Evolutionary conservation across 2,113 vertebrate genomes (phyloP), one percentile per base, ranked within the genome.

Genomic region (Symphodus melops): DNA sequence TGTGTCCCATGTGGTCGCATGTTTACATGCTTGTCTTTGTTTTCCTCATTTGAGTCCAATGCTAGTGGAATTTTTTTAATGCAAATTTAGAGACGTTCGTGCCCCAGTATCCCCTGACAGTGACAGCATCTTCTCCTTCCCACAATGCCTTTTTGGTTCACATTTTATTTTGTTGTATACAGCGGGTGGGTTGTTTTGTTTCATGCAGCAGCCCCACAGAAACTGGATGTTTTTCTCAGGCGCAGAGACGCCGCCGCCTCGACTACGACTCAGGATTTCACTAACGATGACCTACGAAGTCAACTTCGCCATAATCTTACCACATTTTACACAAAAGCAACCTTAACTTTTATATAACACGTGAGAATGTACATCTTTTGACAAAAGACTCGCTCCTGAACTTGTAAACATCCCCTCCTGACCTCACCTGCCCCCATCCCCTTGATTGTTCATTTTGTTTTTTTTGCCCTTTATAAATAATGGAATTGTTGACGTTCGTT

Each of bases 401-500:
- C 77, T 88, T 85, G 77, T 83, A 75, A 86, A 82, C 87, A 88
- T 21, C 62, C 51, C 20, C 0, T 42, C 62, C 5, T 44, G 55
- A 53, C 19, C 37, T 53, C 72, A 57, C 55, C 77, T 71, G 48
- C 58, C 55, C 58, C 57, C 61, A 70, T 33, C 55, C n/a, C 8
- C 4, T 0, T 6, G 3, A 52, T 44, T 19, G 46, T 14, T 6
- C 0, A 39, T 52, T 14, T 39, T 11, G 4, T 0, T 17, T 7
- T 44, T 10, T 14, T 48, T 17, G 7, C 14, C 14, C 17, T 7
- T 7, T 8, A 48, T 4, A 19, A 48, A 7, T 48, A 48, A 17
- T 16, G 17, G 14, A 4, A 19, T 19, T 17, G 19, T 8, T 17
- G 3, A 17, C 39, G 0, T 9, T 41, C 11, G 6, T 41, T 41